These are phyloP conservation scores for Epinotia bilunana DNA, from an alignment of 2,888 invertebrate genomes.

Conservation along the genomic window DNA sequence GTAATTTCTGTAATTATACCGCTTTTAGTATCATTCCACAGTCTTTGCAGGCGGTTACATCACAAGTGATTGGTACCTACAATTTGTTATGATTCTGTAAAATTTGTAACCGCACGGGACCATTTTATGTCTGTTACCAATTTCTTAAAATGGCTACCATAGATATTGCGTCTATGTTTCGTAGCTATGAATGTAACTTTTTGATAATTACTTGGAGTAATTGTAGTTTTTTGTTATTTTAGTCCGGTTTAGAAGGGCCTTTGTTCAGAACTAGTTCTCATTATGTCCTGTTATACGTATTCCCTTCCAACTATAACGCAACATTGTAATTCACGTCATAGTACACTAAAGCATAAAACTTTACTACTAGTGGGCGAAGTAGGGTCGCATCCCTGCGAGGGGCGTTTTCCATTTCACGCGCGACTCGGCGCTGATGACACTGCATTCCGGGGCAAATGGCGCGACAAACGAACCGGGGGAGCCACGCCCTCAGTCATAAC, in stretches of 20 bases:
- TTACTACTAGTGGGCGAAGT: constrained; percentile 55
- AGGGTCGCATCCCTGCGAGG: constrained; percentile 71
- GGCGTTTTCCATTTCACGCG: constrained; percentile 85
- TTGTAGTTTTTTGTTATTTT: neutral
- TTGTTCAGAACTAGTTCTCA: neutral
- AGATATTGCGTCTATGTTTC: neutral
- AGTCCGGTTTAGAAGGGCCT: neutral
- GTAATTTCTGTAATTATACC: constrained; percentile 31
- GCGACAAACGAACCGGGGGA: constrained; percentile 82
- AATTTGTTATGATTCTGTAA: constrained; percentile 1
- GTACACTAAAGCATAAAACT: constrained; percentile 37
- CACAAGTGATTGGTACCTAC: neutral
- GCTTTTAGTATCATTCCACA: constrained; percentile 27
- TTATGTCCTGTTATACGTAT: neutral
- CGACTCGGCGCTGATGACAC: constrained; percentile 81
- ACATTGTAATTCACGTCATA: constrained; percentile 24
- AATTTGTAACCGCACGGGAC: neutral
- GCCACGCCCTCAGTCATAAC: constrained; percentile 83
- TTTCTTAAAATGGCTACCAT: neutral
- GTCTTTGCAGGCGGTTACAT: neutral
- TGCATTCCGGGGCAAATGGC: constrained; percentile 83
- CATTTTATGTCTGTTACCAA: no score
- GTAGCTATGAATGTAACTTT: neutral
- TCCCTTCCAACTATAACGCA: neutral
- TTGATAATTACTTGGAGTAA: no score